Percentiles rank a stretch among this genome's conserved stretches.
phyloP scores from a whole-genome alignment of 2,797 vertebrate genomes.

The Periophthalmus magnuspinnatus region DNA sequence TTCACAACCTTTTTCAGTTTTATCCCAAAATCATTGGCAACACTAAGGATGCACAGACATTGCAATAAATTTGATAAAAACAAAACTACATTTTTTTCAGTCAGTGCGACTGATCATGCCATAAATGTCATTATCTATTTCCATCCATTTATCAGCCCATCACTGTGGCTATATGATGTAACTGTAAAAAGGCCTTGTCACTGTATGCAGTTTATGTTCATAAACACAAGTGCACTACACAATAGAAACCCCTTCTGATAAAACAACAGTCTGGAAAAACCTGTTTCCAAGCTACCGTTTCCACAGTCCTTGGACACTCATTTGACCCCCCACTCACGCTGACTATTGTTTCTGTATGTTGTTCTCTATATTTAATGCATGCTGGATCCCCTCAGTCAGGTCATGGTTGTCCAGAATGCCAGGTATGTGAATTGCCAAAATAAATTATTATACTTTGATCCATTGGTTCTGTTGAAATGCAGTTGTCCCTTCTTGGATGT shows the following conservation, averaged over 20 bases:
- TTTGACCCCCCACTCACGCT: slow-evolving; percentile 59
- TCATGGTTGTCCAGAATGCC: slow-evolving; percentile 99
- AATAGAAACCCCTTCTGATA: slow-evolving; percentile 40
- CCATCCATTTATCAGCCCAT: slow-evolving; percentile 19
- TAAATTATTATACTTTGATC: slow-evolving; percentile 46
- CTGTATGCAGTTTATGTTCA: slow-evolving; percentile 17
- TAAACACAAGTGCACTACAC: slow-evolving; percentile 36
- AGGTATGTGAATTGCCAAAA: slow-evolving; percentile 87
- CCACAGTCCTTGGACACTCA: slow-evolving; percentile 11
- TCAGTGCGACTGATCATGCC: neutral
- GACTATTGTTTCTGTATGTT: slow-evolving; percentile 81
- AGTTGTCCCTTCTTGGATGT: slow-evolving; percentile 41
- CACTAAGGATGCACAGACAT: slow-evolving; percentile 13
- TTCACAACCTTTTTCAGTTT: slow-evolving; percentile 47
- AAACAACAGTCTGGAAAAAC: neutral
- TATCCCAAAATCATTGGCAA: slow-evolving; percentile 51
- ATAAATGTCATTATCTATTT: slow-evolving; percentile 8
- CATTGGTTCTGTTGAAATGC: slow-evolving; percentile 61
- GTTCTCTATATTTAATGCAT: slow-evolving; percentile 83
- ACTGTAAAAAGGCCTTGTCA: slow-evolving; percentile 39
- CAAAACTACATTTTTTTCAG: neutral
- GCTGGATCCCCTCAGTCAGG: slow-evolving; percentile 93
- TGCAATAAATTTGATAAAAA: neutral
- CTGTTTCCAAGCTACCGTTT: slow-evolving; percentile 11
- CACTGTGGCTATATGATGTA: slow-evolving; percentile 35